Percentiles rank a stretch among this genome's conserved stretches.
These are phyloP conservation scores for Drosophila murphyi DNA, from an alignment of 1,140 invertebrate genomes.

Conservation along the genomic window DNA sequence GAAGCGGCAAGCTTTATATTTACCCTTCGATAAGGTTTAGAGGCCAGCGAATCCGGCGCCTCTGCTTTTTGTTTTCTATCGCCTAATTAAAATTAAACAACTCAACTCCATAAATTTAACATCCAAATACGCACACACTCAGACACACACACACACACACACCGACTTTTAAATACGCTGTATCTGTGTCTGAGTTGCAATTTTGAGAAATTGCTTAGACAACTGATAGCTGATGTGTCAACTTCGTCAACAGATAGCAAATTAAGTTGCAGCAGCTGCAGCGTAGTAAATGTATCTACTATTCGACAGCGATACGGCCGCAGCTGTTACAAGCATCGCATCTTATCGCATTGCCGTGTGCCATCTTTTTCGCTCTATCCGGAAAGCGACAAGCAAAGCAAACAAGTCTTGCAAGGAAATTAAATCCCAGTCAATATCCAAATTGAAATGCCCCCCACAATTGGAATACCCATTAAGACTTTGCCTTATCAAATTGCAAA, in stretches of 20 bases:
- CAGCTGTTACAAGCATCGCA: not conserved
- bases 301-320: not conserved
- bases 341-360: not conserved
- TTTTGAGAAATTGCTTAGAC: not conserved
- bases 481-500: conserved; percentile 22
- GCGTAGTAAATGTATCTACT: not conserved
- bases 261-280: too few species aligned
- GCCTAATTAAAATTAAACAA: conserved; percentile 51
- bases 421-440: not conserved
- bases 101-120: conserved; percentile 22
- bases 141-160: not conserved
- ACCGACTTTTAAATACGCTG: conserved; percentile 2
- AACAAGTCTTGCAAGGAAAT: not conserved
- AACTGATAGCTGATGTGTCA: conserved; percentile 3
- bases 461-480: not conserved
- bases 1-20: conserved; percentile 32
- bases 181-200: not conserved
- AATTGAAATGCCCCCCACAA: not conserved
- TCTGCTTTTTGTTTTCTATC: conserved; percentile 8
- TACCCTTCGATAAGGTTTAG: conserved; percentile 36
- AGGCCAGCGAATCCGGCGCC: conserved; percentile 22
- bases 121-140: not conserved
- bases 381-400: not conserved
- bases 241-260: not conserved
- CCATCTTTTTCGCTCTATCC: not conserved